These are phyloP conservation scores for Neosilurus hyrtlii DNA, from an alignment of 2,797 vertebrate species.

Conservation along the genomic window DNA sequence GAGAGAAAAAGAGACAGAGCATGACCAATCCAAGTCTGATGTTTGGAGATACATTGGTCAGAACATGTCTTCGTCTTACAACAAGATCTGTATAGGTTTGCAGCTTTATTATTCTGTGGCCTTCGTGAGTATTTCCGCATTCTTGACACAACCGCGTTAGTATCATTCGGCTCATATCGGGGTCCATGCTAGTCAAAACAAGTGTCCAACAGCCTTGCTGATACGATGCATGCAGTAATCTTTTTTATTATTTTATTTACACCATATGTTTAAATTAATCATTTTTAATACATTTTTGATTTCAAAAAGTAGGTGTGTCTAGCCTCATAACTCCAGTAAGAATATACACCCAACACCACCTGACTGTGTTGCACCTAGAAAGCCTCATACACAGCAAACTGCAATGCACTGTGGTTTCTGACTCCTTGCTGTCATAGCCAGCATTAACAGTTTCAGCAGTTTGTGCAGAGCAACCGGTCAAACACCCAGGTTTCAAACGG, in stretches of 20 bases:
- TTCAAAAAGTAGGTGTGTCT: background rate
- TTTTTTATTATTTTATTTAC: background rate
- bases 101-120: constrained; percentile 18
- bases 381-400: too few species aligned
- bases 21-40: constrained; percentile 13
- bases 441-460: too few species aligned
- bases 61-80: constrained; percentile 16
- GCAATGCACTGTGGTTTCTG: too few species aligned
- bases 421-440: too few species aligned
- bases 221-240: constrained; percentile 26
- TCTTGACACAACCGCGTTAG: constrained; percentile 54
- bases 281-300: background rate
- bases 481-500: too few species aligned
- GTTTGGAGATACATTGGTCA: constrained; percentile 20
- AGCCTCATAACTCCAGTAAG: background rate
- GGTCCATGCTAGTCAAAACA: constrained; percentile 68
- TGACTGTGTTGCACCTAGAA: too few species aligned
- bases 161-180: constrained; percentile 55
- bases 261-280: background rate
- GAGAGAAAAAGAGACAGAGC: background rate
- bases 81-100: constrained; percentile 5
- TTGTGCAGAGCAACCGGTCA: too few species aligned
- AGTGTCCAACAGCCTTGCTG: constrained; percentile 51
- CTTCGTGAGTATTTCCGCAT: constrained; percentile 59
- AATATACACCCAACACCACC: too few species aligned